Evolutionary conservation across 2,888 invertebrate genomes (phyloP), one percentile per base, ranked within the genome.

Genomic region (Tyria jacobaeae): DNA sequence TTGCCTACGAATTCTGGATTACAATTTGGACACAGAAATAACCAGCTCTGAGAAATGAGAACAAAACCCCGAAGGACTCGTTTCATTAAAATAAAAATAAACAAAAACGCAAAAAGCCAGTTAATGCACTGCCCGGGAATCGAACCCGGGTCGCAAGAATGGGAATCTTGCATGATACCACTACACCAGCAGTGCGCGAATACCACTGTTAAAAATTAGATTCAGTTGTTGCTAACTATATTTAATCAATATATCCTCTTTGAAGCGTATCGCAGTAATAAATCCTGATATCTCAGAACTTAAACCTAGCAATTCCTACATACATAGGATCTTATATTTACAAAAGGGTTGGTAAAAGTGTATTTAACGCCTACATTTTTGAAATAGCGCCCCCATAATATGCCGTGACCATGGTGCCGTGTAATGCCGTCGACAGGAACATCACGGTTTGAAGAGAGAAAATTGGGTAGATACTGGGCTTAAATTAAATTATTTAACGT

Each of bases 141-240:
- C 97, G 97, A 98, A 98, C 97, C 97, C 97, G 97, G 96, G 96
- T 97, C 97, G 96, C 97, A 97, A 97, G 97, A 97, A 97, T 97
- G 97, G 97, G 97, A 97, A 97, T 97, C 97, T 97, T 97, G 97
- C 97, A 97, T 97, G 97, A 97, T 97, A 97, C 97, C 98, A 97
- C 96, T 98, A 97, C 97, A 97, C 97, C 96, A 97, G 96, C 97
- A 97, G 97, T 97, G 97, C 97, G 21, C 12, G 14, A 14, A 1
- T 2, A 0, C 7, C 0, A 1, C 0, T 6, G 2, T 21, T 10
- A 21, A 34, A 31, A 31, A 17, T 50, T 21, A 34, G 14, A 51
- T 34, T 51, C 21, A 6, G 10, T 21, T 17, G 1, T 34, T 6
- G 14, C 5, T 14, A 3, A 2, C 3, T 17, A 7, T 2, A n/a